phyloP scores from a whole-genome alignment of 2,113 vertebrate species.

The Oncorhynchus nerka region DNA sequence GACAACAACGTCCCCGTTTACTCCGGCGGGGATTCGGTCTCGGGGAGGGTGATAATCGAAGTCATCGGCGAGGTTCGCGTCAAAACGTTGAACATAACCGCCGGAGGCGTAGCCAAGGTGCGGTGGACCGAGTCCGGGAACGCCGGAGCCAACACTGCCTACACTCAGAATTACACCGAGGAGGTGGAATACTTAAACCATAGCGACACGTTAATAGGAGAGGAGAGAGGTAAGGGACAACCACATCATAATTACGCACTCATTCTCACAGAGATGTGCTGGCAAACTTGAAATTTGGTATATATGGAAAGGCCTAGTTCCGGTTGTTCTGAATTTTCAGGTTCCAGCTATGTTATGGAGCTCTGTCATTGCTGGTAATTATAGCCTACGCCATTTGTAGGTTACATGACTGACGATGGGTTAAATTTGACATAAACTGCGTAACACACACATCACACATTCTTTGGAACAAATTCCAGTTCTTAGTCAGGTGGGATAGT shows the following conservation, averaged over 20 bases:
- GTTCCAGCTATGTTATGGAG: background rate
- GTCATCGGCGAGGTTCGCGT: constrained; percentile 94
- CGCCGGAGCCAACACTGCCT: constrained; percentile 96
- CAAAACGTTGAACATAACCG: constrained; percentile 86
- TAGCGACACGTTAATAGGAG: constrained; percentile 90
- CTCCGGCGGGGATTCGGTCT: constrained; percentile 94
- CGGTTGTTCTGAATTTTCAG: background rate
- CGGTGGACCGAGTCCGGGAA: constrained; percentile 97
- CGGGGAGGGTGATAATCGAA: constrained; percentile 90
- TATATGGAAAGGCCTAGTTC: no score
- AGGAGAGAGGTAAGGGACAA: constrained; percentile 88
- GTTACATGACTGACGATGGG: background rate
- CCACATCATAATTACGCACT: constrained; percentile 5
- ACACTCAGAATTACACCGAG: constrained; percentile 97
- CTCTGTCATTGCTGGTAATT: background rate
- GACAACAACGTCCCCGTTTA: constrained; percentile 94
- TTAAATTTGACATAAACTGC: background rate
- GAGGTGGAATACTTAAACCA: constrained; percentile 97
- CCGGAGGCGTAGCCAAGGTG: constrained; percentile 92
- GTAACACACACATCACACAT: background rate
- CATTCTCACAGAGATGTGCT: constrained; percentile 5
- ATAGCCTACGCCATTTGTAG: background rate
- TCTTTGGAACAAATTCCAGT: background rate
- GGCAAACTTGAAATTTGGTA: background rate
- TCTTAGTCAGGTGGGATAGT: constrained; percentile 7